A percentile compares a stretch with the other conserved stretches of the same genome.
Conservation (phyloP, 2,888 invertebrate genomes). For the Drosophila birchii region DNA sequence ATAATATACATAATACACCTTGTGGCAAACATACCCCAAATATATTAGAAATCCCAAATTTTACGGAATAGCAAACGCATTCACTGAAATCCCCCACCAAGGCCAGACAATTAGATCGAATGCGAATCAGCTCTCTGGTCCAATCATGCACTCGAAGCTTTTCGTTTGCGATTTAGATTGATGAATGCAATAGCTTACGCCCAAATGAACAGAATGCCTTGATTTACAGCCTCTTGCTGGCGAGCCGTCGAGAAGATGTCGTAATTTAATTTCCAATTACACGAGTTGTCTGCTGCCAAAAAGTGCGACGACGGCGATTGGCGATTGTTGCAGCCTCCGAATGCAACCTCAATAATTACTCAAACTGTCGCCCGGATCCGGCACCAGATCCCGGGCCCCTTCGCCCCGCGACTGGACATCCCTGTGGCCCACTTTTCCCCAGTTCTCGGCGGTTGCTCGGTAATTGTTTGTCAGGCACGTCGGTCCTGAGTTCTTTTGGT, state of each 20-base stretch:
- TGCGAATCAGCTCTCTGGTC: constrained; percentile 11
- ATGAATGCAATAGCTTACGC: constrained; percentile 69
- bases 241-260: constrained; percentile 3
- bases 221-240: constrained; percentile 26
- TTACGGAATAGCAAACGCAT: constrained; percentile 2
- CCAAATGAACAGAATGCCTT: constrained; percentile 53
- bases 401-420: constrained; percentile 24
- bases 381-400: constrained; percentile 22
- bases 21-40: neutral
- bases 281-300: constrained; percentile 70
- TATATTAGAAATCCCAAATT: constrained; percentile 3
- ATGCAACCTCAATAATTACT: constrained; percentile 77
- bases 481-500: constrained; percentile 51
- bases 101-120: constrained; percentile 10
- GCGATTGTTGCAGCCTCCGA: constrained; percentile 55
- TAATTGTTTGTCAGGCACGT: constrained; percentile 77
- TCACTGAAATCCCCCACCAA: constrained; percentile 6
- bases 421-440: constrained; percentile 33
- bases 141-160: constrained; percentile 42
- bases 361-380: constrained; percentile 77
- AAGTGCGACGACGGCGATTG: constrained; percentile 48
- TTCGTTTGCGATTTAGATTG: constrained; percentile 33
- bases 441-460: constrained; percentile 48
- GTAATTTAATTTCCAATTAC: constrained; percentile 79
- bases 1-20: too few species aligned